These are phyloP conservation scores for Marasmarcha lunaedactyla DNA, from an alignment of 2,888 invertebrate species.

Conservation along the genomic window DNA sequence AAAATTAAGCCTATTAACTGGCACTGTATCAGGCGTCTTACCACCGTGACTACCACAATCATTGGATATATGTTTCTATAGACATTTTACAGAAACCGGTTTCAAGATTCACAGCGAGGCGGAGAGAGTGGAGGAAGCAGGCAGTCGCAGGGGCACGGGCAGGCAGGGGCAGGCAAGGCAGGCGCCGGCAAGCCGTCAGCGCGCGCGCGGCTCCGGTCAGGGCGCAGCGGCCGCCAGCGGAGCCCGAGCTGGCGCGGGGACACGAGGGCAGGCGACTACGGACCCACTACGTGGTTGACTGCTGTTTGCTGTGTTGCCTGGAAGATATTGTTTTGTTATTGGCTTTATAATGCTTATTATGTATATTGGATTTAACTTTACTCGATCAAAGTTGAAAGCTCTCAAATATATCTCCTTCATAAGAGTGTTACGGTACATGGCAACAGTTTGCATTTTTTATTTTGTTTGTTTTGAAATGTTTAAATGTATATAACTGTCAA, in stretches of 20 bases:
- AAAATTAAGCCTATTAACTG: too few relatives aligned
- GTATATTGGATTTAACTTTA: neutral
- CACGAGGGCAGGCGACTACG: conserved; percentile 76
- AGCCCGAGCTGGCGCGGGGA: conserved; percentile 57
- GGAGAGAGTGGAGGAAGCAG: conserved; percentile 29
- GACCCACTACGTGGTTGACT: conserved; percentile 52
- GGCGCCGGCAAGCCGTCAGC: conserved; percentile 47
- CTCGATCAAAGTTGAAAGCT: conserved; percentile 4
- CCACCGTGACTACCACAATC: too few relatives aligned
- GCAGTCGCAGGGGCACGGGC: conserved; percentile 31
- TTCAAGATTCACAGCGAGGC: conserved; percentile 32
- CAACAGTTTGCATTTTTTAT: too few relatives aligned
- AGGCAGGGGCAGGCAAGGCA: conserved; percentile 49
- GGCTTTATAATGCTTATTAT: neutral
- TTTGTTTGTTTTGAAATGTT: too few relatives aligned
- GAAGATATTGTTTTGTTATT: conserved; percentile 6
- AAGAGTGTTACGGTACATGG: too few relatives aligned
- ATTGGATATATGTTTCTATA: too few relatives aligned
- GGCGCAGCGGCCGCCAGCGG: conserved; percentile 59
- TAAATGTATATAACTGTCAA: too few relatives aligned
- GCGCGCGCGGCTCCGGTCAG: conserved; percentile 53
- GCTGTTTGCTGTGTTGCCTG: conserved; percentile 48
- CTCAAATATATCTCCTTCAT: too few relatives aligned
- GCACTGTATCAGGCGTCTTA: too few relatives aligned
- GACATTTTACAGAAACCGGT: too few relatives aligned